Evolutionary conservation across 2,113 vertebrate genomes (phyloP).

Genomic region (Origma solitaria): DNA sequence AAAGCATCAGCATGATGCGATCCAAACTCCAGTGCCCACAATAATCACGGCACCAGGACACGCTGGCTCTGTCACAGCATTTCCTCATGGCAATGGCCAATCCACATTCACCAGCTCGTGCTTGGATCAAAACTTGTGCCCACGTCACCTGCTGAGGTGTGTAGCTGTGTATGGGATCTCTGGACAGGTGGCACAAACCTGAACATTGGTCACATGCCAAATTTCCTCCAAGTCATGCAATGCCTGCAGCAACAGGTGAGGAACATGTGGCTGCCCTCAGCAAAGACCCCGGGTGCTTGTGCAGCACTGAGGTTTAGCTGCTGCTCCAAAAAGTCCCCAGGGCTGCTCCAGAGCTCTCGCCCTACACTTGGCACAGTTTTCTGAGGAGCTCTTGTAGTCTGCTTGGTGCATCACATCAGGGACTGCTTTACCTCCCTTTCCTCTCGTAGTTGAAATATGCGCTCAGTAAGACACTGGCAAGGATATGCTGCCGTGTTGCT

Average conservation of each 20-base stretch:
- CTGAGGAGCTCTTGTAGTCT: neutral
- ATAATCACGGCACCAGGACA: neutral
- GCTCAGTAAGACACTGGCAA: neutral
- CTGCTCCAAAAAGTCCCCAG: neutral
- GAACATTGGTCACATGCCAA: neutral
- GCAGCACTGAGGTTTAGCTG: neutral
- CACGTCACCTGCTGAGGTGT: too few species aligned
- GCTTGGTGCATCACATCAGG: neutral
- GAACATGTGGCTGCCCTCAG: neutral
- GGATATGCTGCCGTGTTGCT: neutral
- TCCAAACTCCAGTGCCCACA: neutral
- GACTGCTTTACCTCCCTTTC: neutral
- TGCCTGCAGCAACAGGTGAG: neutral
- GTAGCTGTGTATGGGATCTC: accelerated
- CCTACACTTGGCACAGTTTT: neutral
- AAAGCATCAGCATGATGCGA: neutral
- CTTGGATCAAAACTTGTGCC: neutral
- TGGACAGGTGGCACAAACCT: neutral
- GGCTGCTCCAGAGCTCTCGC: neutral
- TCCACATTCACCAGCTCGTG: neutral
- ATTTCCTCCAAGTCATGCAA: neutral
- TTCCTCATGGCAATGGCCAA: neutral
- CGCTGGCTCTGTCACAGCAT: neutral
- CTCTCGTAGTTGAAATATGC: neutral
- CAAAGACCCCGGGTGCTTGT: neutral